Evolutionary conservation across 2,797 vertebrate species (phyloP).

Genomic region (Pangasius djambal): DNA sequence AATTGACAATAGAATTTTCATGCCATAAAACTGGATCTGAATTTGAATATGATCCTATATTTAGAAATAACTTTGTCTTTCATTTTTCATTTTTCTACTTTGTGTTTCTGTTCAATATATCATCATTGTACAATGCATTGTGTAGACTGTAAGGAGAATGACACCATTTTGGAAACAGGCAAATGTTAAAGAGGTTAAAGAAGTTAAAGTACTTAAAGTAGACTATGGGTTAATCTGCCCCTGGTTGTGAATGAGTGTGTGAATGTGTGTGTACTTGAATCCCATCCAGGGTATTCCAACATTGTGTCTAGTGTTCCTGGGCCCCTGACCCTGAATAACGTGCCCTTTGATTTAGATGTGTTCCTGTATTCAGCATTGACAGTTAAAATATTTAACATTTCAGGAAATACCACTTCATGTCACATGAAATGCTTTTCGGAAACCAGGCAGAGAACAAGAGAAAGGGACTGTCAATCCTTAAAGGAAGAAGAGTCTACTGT

Average conservation of each 20-base stretch:
- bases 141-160: neutral
- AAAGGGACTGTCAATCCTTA: neutral
- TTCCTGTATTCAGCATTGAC: neutral
- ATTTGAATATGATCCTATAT: neutral
- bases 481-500: neutral
- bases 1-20: neutral
- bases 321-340: neutral
- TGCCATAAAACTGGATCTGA: neutral
- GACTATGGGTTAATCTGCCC: neutral
- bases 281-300: neutral
- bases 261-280: neutral
- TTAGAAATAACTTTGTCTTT: slow-evolving; percentile 22
- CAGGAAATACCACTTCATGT: neutral
- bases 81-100: neutral
- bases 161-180: neutral
- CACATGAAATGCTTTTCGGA: neutral
- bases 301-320: neutral
- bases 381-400: neutral
- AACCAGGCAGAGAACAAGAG: neutral
- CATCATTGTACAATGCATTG: neutral
- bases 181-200: neutral
- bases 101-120: neutral
- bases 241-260: neutral
- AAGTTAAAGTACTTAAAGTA: neutral
- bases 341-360: neutral